A percentile compares a stretch with the other conserved stretches of the same genome.
Conservation (phyloP, 2,888 invertebrate species). For the Pardosa pseudoannulata region DNA sequence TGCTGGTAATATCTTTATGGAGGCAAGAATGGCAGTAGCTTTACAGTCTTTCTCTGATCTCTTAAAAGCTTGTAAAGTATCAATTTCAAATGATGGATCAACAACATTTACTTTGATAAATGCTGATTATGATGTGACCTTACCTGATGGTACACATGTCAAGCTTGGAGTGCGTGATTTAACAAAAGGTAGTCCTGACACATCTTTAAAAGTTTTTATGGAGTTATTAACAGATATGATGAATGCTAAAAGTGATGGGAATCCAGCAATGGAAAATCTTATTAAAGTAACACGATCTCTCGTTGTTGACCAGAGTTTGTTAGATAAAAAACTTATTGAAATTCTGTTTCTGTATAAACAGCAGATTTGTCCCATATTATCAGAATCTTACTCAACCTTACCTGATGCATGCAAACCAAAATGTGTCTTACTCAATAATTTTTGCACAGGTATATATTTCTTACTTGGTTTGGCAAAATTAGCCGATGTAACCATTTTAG, state of each 20-base stretch:
- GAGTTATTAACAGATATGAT: slow-evolving; percentile 58
- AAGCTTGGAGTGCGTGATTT: slow-evolving; percentile 58
- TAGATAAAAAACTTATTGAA: slow-evolving; percentile 59
- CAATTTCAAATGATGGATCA: slow-evolving; percentile 58
- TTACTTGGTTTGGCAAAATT: slow-evolving; percentile 54
- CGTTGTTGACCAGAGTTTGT: slow-evolving; percentile 19
- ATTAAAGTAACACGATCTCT: slow-evolving; percentile 30
- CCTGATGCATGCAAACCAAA: slow-evolving; percentile 26
- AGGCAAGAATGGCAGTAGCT: slow-evolving; percentile 52
- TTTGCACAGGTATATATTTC: slow-evolving; percentile 63
- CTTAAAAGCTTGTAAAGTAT: slow-evolving; percentile 49
- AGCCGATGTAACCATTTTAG: slow-evolving; percentile 57
- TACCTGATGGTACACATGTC: slow-evolving; percentile 46
- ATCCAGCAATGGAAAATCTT: slow-evolving; percentile 13
- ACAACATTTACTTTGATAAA: slow-evolving; percentile 43
- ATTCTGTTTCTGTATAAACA: slow-evolving; percentile 65
- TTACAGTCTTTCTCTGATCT: slow-evolving; percentile 53
- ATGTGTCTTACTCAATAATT: slow-evolving; percentile 49
- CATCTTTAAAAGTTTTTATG: slow-evolving; percentile 50
- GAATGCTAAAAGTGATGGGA: slow-evolving; percentile 47
- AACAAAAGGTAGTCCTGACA: slow-evolving; percentile 59
- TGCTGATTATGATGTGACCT: slow-evolving; percentile 53
- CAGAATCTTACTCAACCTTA: slow-evolving; percentile 31
- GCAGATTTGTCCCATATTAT: slow-evolving; percentile 44
- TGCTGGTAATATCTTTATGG: slow-evolving; percentile 70